Base-by-base conservation (phyloP, 2,888 invertebrate species). In the Sinohyriopsis cumingii region DNA sequence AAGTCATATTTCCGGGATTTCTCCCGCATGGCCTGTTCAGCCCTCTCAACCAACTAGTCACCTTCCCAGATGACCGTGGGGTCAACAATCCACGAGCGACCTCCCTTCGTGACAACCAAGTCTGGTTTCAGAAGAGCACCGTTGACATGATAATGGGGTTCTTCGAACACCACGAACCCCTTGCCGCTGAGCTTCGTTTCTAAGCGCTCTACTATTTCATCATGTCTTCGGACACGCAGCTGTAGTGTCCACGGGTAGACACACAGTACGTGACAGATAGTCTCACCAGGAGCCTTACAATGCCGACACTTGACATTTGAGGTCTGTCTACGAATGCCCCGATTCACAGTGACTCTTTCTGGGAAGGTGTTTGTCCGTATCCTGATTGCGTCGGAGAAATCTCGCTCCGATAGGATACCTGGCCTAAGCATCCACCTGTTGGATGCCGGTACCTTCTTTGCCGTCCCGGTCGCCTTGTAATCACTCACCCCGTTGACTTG, bases 221-320 rank as follows among this genome's bases (percentile, higher is more conserved):
- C 63, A 19, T 71, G 68, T 15, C 68, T 1, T 1, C 25, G 9
- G 19, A 71, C 65, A 5, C 71, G 19, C 5, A 62, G 62, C 19
- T 56, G 65, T 20, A 68, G 65, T 1, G 62, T 57, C 6, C 24
- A 33, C 1, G 57, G 54, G 28, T 62, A 68, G 5, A 28, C 56
- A 19, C 71, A 67, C 3, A 68, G 68, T 15, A 71, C 65, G 59
- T 71, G 71, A 0, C 71, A 65, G 9, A 71, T 55, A 7, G 68
- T 71, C 53, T 71, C 65, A 1, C 55, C 24, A 5, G 57, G 33
- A 15, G 3, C 12, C 4, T 33, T 9, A 45, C 65, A 71, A 4
- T 56, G 25, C 22, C 67, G n/a, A 25, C 71, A 70, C 53, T 3
- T 7, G 1, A 59, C 66, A 6, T 55, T 59, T 2, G 33, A 9